Percentiles rank a stretch among this genome's conserved stretches.
Conservation (phyloP, 2,797 vertebrate genomes). For the Xyrichtys novacula region DNA sequence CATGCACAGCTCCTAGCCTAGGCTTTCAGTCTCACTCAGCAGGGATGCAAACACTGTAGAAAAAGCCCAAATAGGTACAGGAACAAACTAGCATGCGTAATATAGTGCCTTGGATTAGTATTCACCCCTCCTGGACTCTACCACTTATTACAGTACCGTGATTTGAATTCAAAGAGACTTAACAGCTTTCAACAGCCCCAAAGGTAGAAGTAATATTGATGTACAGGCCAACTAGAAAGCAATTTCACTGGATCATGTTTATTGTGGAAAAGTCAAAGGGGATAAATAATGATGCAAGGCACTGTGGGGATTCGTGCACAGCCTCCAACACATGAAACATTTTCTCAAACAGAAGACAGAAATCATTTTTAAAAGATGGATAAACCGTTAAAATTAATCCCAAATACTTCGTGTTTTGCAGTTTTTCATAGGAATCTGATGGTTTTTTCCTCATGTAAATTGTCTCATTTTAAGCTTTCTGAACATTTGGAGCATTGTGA, state of each 20-base stretch:
- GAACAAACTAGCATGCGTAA: not conserved
- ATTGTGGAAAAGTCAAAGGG: no score
- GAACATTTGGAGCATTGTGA: no score
- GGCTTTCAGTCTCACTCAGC: constrained; percentile 15
- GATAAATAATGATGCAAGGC: no score
- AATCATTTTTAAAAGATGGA: not conserved
- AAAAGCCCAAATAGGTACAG: constrained; percentile 1
- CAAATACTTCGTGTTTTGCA: not conserved
- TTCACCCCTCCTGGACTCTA: not conserved
- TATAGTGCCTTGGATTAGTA: not conserved
- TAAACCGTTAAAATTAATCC: not conserved
- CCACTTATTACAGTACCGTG: not conserved
- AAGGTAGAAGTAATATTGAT: constrained; percentile 76
- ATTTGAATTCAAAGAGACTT: not conserved
- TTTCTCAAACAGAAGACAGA: constrained; percentile 68
- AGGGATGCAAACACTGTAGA: constrained; percentile 56
- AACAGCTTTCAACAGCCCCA: constrained; percentile 57
- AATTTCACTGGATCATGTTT: no score
- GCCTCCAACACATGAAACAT: constrained; percentile 80
- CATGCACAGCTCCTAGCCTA: constrained; percentile 38
- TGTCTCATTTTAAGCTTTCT: not conserved
- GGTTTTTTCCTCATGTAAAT: no score
- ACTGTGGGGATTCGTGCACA: no score
- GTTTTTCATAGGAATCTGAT: not conserved
- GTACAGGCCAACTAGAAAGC: no score